Base-by-base conservation (phyloP, 2,888 invertebrate species). In the Serripes groenlandicus region DNA sequence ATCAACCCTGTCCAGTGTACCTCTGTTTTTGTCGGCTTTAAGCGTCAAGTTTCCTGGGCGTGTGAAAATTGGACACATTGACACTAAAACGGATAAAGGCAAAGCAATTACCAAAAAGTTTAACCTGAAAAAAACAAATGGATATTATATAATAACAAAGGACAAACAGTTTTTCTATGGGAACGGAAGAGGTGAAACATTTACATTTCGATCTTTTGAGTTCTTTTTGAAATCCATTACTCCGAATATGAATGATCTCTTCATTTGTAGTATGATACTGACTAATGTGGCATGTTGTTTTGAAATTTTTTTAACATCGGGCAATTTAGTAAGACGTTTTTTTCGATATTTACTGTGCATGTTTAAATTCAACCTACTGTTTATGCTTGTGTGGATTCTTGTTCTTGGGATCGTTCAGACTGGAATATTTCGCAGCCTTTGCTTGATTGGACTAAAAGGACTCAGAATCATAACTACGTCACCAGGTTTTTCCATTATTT, bases 21-120 rank as follows among this genome's bases (percentile, higher is more conserved):
- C 96, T 0, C 91, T 96, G 78, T 95, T 95, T 88, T 92, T 95
- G 74, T 95, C 95, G n/a, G 95, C 95, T 1, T 92, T 96, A 9
- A 95, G 95, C 82, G 95, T 95, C 1, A 95, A 95, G 87, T 95
- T 96, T 91, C 95, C 95, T 52, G 95, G 95, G n/a, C 92, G 95
- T 23, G 95, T 95, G 3, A 94, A 94, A 82, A 95, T 96, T 91
- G 95, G 95, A 21, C 86, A 89, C 15, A 89, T 93, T 15, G 87
- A 91, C 69, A 81, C 88, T 1, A 88, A 85, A 26, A 81, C 88
- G 1, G 69, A 75, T 30, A 78, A 88, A 62, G 90, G 88, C 28
- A 89, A 88, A 71, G 37, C 85, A 34, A 83, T 92, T 7, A 60
- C 85, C 23, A 83, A 83, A 34, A 86, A 89, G 49, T 72, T 89